Conservation (phyloP, 2,113 vertebrate species). For the mouse (Mus musculus) region DNA sequence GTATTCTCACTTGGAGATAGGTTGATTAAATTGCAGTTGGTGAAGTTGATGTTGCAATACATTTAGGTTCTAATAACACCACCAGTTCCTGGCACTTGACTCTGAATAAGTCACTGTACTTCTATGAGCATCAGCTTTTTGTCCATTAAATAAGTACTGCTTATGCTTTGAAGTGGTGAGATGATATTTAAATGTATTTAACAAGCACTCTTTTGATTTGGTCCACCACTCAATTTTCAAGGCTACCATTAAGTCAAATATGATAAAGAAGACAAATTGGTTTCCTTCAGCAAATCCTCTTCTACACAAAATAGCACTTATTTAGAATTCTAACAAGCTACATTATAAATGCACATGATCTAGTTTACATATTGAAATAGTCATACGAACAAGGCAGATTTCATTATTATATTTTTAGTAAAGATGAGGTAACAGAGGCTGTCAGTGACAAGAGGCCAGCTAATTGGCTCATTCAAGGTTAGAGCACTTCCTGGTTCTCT, state of each 20-base stretch:
- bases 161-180: neutral
- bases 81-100: neutral
- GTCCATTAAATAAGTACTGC: neutral
- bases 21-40: neutral
- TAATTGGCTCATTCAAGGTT: slow-evolving; percentile 39
- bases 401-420: slow-evolving; percentile 26
- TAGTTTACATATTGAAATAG: neutral
- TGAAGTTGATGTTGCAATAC: neutral
- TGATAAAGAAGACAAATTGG: neutral
- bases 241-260: neutral
- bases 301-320: neutral
- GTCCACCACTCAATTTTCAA: slow-evolving; percentile 2
- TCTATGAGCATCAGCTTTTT: neutral
- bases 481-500: neutral
- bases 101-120: neutral
- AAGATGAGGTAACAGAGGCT: neutral
- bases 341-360: slow-evolving; percentile 23
- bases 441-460: neutral
- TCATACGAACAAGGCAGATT: neutral
- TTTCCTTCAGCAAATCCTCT: neutral
- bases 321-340: slow-evolving; percentile 56
- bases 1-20: neutral
- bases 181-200: slow-evolving; percentile 17
- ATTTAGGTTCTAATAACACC: neutral
- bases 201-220: neutral